Conservation (phyloP, 2,888 invertebrate genomes). For the Muschampia plurimacula region DNA sequence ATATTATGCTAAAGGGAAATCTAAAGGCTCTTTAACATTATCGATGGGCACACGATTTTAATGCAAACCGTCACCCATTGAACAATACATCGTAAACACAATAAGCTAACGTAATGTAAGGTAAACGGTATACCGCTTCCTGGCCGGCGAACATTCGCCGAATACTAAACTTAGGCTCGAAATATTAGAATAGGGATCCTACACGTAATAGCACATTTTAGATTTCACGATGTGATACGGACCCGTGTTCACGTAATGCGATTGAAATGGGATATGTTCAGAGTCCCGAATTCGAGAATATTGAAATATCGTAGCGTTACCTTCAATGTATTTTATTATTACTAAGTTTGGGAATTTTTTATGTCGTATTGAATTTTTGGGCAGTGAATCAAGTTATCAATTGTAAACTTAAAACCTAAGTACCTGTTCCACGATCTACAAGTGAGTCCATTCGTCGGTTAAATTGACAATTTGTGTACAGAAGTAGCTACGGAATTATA, state of each 20-base stretch:
- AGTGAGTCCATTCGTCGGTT: no score
- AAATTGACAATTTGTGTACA: no score
- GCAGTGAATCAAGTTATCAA: neutral
- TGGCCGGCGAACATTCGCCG: constrained; percentile 60
- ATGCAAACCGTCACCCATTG: constrained; percentile 62
- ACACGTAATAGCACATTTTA: constrained; percentile 23
- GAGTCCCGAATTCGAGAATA: neutral
- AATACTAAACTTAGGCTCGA: constrained; percentile 68
- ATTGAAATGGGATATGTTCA: constrained; percentile 13
- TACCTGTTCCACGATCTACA: neutral
- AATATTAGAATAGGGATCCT: constrained; percentile 42
- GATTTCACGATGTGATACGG: constrained; percentile 20
- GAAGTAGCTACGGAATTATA: no score
- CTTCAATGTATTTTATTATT: neutral
- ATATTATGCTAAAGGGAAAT: constrained; percentile 46
- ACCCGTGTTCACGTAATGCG: constrained; percentile 25
- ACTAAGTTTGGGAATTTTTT: neutral
- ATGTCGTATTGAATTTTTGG: neutral
- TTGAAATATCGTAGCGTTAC: neutral
- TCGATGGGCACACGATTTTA: constrained; percentile 54
- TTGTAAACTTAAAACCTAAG: neutral
- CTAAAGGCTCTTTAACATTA: constrained; percentile 27
- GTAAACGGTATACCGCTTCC: constrained; percentile 75
- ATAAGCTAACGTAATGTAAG: constrained; percentile 73
- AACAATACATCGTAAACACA: constrained; percentile 73